phyloP scores from a whole-genome alignment of 37 sponge, comb jelly and placozoan genomes.

The Hexactinellida sp. region DNA sequence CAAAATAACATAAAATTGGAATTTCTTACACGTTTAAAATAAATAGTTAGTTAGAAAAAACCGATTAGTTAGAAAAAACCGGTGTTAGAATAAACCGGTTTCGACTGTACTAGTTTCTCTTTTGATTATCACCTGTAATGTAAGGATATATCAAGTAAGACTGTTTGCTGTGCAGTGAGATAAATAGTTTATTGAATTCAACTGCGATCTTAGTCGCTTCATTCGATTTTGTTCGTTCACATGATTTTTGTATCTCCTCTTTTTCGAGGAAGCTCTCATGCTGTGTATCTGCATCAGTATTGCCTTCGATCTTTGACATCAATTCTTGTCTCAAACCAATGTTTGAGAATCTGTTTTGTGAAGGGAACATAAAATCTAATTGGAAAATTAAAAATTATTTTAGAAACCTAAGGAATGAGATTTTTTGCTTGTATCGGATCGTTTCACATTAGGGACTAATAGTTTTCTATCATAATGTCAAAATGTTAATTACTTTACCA shows the following conservation, averaged over 20 bases:
- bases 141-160: not conserved
- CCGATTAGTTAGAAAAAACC: too few species aligned
- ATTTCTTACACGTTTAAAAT: too few species aligned
- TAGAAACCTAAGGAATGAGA: too few species aligned
- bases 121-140: not conserved
- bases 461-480: too few species aligned
- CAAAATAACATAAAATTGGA: too few species aligned
- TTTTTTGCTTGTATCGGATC: too few species aligned
- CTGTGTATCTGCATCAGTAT: not conserved
- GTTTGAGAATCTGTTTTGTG: not conserved
- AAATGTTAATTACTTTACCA: too few species aligned
- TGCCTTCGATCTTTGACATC: not conserved
- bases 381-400: too few species aligned
- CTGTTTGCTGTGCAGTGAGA: not conserved
- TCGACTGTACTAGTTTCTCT: not conserved
- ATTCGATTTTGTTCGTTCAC: not conserved
- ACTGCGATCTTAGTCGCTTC: not conserved
- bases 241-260: not conserved
- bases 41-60: too few species aligned
- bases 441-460: too few species aligned
- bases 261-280: not conserved
- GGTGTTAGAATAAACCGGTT: too few species aligned
- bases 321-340: not conserved
- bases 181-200: not conserved
- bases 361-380: too few species aligned